Conservation (phyloP, 2,797 vertebrate genomes). For the Heteromormyrus szaboi region DNA sequence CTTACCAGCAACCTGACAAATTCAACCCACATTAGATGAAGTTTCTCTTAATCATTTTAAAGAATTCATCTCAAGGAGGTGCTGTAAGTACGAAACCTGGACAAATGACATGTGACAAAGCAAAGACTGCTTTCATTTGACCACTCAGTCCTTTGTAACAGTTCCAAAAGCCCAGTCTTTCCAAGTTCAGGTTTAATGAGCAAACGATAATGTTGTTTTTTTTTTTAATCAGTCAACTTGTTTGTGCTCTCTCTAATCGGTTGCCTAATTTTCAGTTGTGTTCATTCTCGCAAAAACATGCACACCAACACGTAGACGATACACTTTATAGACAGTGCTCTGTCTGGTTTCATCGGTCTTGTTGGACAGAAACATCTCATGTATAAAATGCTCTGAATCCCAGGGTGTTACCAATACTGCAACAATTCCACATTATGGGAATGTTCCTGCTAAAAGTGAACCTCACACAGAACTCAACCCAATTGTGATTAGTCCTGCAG, state of each 20-base stretch:
- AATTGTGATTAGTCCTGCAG: not conserved
- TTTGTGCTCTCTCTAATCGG: not conserved
- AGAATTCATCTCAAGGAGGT: not conserved
- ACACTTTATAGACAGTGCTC: not conserved
- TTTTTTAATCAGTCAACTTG: not conserved
- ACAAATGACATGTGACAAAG: not conserved
- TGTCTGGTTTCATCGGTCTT: not conserved
- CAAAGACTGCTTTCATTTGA: not conserved
- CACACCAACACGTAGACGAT: conserved; percentile 17
- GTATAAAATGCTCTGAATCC: not conserved
- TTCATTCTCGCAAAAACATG: not conserved
- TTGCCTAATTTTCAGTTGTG: not conserved
- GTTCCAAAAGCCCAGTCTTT: not conserved
- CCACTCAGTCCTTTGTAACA: not conserved
- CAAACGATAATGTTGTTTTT: conserved; percentile 1
- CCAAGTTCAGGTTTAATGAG: conserved; percentile 7
- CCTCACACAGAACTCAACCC: not conserved
- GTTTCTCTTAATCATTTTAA: not conserved
- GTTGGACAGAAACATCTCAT: not conserved
- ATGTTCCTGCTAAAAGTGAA: conserved; percentile 8
- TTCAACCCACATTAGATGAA: not conserved
- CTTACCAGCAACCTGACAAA: not conserved
- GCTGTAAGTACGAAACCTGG: not conserved
- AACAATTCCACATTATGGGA: conserved; percentile 16
- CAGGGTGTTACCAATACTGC: not conserved